These are phyloP conservation scores for Illadopsis cleaveri DNA, from an alignment of 2,113 vertebrate species.

Conservation along the genomic window DNA sequence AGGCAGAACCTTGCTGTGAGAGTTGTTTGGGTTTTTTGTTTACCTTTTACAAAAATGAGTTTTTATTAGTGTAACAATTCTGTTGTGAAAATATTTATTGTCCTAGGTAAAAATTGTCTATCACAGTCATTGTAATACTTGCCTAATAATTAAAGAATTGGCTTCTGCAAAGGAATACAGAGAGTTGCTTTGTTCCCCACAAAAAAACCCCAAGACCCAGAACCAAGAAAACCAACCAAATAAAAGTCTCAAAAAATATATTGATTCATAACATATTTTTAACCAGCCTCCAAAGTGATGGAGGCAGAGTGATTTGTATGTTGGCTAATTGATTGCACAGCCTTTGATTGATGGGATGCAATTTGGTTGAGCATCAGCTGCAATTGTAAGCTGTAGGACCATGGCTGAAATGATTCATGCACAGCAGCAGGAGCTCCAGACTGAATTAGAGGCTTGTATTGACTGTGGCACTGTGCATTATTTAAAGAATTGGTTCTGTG, in stretches of 20 bases:
- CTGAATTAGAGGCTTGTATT: constrained; percentile 51
- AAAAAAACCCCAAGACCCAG: not conserved
- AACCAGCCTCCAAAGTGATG: not conserved
- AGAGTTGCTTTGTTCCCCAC: not conserved
- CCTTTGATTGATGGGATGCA: constrained; percentile 1
- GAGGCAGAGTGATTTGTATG: not conserved
- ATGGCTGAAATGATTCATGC: constrained; percentile 1
- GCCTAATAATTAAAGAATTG: not conserved
- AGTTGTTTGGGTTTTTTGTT: not conserved
- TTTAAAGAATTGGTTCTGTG: constrained; percentile 46
- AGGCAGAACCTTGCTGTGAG: not conserved
- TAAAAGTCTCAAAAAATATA: not conserved
- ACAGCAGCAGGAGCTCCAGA: constrained; percentile 1
- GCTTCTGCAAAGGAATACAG: not conserved
- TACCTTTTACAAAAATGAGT: not conserved
- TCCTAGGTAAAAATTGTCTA: not conserved
- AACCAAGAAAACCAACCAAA: not conserved
- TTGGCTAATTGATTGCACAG: not conserved
- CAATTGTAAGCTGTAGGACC: not conserved
- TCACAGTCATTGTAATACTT: not conserved
- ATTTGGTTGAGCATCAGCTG: constrained; percentile 14
- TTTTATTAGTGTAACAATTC: not conserved
- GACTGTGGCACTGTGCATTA: constrained; percentile 9
- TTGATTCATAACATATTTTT: not conserved
- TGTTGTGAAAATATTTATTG: not conserved